Base-by-base conservation (phyloP, 2,113 vertebrate genomes). In the Tautogolabrus adspersus region DNA sequence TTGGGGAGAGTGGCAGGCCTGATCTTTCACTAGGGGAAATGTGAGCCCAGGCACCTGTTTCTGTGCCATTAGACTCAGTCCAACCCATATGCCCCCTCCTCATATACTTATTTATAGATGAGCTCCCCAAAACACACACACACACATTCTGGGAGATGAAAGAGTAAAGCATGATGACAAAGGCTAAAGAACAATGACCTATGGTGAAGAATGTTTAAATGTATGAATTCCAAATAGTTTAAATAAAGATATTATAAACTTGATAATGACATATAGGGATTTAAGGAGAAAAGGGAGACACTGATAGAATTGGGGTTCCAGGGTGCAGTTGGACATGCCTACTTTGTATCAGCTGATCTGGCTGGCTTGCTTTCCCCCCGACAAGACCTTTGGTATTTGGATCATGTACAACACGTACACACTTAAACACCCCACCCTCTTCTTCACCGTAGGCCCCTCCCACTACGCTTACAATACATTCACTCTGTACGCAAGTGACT, bases 41-140 rank as follows among this genome's bases (percentile, higher is more conserved):
- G 77, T 88, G 95, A 98, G 94, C 93, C 88, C 79, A 85, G 69
- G 77, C 95, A 97, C 95, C 96, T 97, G 96, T 96, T 93, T 81
- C 84, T 83, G 88, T 68, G 83, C 94, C 91, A 91, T 92, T 92
- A 89, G 78, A 40, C 44, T 81, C 90, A 92, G 82, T 94, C 90
- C 89, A 87, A 92, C 91, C 88, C 86, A 34, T 87, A 83, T 13
- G 62, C 87, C 62, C 74, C 51, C 67, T 42, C 54, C 74, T 52
- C 60, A 55, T 72, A 68, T 71, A 16, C 47, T 90, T 97, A 97
- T 96, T 96, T 95, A 95, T 97, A 97, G 95, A 88, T 78, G 73
- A 75, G 62, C 54, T 72, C 79, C 66, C 63, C 72, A 59, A 30
- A 75, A 58, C 72, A 61, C 58, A 49, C 51, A 62, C 44, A 65